phyloP scores from a whole-genome alignment of 2,888 invertebrate genomes.

The Aromia moschata region DNA sequence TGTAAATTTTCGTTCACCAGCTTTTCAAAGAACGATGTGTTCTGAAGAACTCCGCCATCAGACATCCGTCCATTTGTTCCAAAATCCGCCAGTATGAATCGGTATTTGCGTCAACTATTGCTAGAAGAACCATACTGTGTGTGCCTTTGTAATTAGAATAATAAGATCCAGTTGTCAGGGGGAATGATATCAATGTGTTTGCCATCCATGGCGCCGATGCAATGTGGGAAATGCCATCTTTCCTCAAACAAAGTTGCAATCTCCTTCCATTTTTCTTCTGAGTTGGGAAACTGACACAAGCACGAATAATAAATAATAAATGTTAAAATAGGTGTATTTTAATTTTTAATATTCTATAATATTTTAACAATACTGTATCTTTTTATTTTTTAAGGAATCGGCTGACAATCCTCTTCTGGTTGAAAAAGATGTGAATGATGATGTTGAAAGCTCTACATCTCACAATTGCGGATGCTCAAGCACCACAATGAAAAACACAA shows the following conservation, averaged over 20 bases:
- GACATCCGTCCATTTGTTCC: conserved; percentile 45
- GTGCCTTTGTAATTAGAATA: conserved; percentile 46
- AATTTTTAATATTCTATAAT: conserved; percentile 3
- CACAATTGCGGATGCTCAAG: conserved; percentile 15
- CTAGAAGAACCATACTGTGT: conserved; percentile 44
- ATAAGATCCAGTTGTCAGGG: conserved; percentile 35
- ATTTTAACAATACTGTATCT: conserved; percentile 4
- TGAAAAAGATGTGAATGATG: conserved; percentile 15
- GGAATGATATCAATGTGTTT: conserved; percentile 27
- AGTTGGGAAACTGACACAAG: too few relatives aligned
- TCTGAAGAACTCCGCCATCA: conserved; percentile 44
- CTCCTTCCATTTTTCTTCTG: not conserved
- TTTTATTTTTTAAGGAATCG: conserved; percentile 21
- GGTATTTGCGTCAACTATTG: conserved; percentile 41
- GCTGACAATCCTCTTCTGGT: conserved; percentile 5
- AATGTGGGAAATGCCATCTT: conserved; percentile 31
- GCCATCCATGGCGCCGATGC: conserved; percentile 32
- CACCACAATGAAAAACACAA: conserved; percentile 6
- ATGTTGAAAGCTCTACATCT: conserved; percentile 12
- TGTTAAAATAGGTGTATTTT: too few relatives aligned
- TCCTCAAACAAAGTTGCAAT: conserved; percentile 26
- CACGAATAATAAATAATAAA: too few relatives aligned
- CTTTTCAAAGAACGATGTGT: conserved; percentile 34
- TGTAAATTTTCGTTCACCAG: conserved; percentile 35
- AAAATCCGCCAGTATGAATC: conserved; percentile 43